Evolutionary conservation across 1,140 invertebrate species (phyloP).

Genomic region (Mercenaria mercenaria): DNA sequence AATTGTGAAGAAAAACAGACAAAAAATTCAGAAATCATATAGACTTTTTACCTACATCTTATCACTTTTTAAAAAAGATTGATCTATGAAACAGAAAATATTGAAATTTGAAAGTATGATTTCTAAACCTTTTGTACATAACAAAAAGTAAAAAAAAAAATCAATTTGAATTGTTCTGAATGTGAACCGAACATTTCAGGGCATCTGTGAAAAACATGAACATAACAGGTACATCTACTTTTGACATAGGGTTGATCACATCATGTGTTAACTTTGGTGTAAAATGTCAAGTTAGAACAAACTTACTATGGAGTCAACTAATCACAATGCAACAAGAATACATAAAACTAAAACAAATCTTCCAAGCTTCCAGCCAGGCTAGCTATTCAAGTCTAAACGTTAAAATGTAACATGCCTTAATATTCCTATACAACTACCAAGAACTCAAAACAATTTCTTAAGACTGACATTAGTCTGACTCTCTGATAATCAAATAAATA

Average conservation of each 20-base stretch:
- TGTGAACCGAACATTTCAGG: constrained; percentile 52
- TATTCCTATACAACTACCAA: too few species aligned
- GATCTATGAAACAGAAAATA: too few species aligned
- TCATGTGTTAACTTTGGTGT: constrained; percentile 41
- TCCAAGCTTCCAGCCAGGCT: too few species aligned
- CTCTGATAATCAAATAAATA: too few species aligned
- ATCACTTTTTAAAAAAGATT: too few species aligned
- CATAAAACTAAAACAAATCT: too few species aligned
- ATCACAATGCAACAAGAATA: neutral
- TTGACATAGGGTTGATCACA: constrained; percentile 42
- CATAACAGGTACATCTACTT: constrained; percentile 53
- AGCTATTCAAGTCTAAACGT: too few species aligned
- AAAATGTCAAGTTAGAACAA: constrained; percentile 12
- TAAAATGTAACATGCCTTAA: too few species aligned
- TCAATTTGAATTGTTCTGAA: constrained; percentile 12
- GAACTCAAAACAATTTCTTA: too few species aligned
- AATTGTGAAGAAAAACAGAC: neutral
- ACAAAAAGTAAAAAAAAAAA: neutral
- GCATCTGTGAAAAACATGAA: constrained; percentile 40
- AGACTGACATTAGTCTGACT: too few species aligned
- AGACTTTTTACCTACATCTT: neutral
- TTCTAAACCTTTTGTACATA: neutral
- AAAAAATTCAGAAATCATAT: neutral
- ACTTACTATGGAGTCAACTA: neutral
- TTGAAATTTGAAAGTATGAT: neutral